Evolutionary conservation across 23 tunicate genomes (phyloP).

Genomic region (Clavelina lepadiformis): DNA sequence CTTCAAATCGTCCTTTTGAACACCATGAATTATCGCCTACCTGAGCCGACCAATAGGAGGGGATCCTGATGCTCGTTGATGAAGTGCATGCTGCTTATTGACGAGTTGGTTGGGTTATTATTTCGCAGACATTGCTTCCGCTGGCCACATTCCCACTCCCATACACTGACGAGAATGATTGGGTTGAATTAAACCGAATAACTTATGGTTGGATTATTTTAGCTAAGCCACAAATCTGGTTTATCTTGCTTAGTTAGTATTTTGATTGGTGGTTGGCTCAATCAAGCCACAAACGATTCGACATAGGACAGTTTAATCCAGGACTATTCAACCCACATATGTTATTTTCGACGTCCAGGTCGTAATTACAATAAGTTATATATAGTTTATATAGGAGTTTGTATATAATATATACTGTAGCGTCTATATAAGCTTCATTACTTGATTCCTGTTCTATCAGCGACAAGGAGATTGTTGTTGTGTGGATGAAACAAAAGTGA

Average conservation of each 20-base stretch:
- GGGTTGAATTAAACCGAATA: no score
- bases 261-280: no score
- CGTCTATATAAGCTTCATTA: no score
- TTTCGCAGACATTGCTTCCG: constrained; percentile 26
- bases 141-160: constrained; percentile 83
- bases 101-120: constrained; percentile 30
- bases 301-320: no score
- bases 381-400: no score
- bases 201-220: no score
- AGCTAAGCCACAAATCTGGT: no score
- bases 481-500: constrained; percentile 54
- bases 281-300: no score
- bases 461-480: constrained; percentile 57
- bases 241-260: no score
- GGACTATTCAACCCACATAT: no score
- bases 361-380: no score
- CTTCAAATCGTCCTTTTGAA: not conserved
- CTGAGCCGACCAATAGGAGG: constrained; percentile 68
- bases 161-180: constrained; percentile 63
- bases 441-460: constrained; percentile 52
- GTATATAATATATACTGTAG: not conserved
- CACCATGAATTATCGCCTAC: constrained; percentile 4
- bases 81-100: constrained; percentile 50
- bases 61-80: constrained; percentile 48
- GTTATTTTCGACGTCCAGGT: no score